phyloP scores from a whole-genome alignment of 2,113 vertebrate genomes.

The Hippocampus mohnikei region DNA sequence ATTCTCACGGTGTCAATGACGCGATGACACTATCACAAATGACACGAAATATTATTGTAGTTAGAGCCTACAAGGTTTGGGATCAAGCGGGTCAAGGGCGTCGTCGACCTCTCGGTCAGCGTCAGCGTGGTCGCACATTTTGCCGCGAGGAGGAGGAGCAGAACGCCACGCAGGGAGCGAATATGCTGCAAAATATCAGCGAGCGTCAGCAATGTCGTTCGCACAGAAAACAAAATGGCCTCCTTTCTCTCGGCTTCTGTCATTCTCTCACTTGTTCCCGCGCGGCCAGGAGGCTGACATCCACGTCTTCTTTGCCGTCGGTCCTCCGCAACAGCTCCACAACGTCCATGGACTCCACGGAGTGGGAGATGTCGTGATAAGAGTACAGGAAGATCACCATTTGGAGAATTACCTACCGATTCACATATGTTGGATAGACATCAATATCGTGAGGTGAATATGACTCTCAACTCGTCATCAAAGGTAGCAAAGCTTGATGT shows the following conservation, averaged over 20 bases:
- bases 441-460: not conserved
- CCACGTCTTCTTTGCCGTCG: conserved; percentile 47
- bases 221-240: not conserved
- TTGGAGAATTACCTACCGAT: conserved; percentile 54
- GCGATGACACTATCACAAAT: too few species aligned
- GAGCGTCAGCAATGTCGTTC: not conserved
- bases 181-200: conserved; percentile 46
- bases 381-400: conserved; percentile 45
- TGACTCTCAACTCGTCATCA: not conserved
- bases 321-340: conserved; percentile 63
- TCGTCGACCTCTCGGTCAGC: conserved; percentile 34
- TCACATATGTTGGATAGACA: not conserved
- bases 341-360: conserved; percentile 44
- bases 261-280: conserved; percentile 71
- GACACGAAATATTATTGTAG: too few species aligned
- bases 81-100: conserved; percentile 20
- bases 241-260: not conserved
- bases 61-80: conserved; percentile 20
- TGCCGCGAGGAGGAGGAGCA: conserved; percentile 67
- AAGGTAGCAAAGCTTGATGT: too few species aligned
- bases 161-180: conserved; percentile 57
- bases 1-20: too few species aligned
- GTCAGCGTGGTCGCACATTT: conserved; percentile 55
- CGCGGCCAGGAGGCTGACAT: conserved; percentile 57
- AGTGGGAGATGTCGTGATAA: conserved; percentile 48